Base-by-base conservation (phyloP, 2,888 invertebrate genomes). In the Dioctria rufipes region DNA sequence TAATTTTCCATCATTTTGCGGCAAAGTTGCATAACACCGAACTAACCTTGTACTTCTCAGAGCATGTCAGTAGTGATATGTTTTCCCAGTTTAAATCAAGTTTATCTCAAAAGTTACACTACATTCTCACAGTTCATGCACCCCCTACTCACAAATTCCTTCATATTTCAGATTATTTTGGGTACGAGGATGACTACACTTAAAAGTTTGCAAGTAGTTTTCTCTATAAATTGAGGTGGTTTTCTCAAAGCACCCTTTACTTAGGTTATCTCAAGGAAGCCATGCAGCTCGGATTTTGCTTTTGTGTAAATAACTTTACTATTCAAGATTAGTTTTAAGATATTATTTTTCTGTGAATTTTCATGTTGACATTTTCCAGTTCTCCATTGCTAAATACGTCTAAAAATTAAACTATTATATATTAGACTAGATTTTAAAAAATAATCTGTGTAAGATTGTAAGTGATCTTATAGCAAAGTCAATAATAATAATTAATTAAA, bases 1-100 rank as follows among this genome's bases (percentile, higher is more conserved):
- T 11, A 69, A 37, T 51, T 69, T 51, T 69, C 51, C 51, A 39
- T 69, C 37, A 69, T 69, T 69, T 69, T 69, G 25, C 39, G 6
- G 51, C 25, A 69, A 51, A 69, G 37, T 69, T 69, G 69, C 69
- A 69, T 54, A 69, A 25, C 5, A n/a, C 51, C 25, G n/a, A 8
- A 4, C 9, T 37, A 39, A 49, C 54, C 69, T 49, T 43, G 11
- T 25, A 43, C 66, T 66, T 69, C 51, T 51, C 69, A 13, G 37
- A 73, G 58, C 58, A 40, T 73, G 73, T 73, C 73, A 73, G 40
- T 58, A 73, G 58, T 73, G 73, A 73, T 73, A 73, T 73, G 73
- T 73, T 73, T 73, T 73, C 58, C 42, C 42, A 73, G 60, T 73
- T 73, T 73, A 73, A 73, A 73, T 73, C 73, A 73, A 73, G 73